Base-by-base conservation (phyloP, 2,888 invertebrate genomes). In the Osmoderma eremita region DNA sequence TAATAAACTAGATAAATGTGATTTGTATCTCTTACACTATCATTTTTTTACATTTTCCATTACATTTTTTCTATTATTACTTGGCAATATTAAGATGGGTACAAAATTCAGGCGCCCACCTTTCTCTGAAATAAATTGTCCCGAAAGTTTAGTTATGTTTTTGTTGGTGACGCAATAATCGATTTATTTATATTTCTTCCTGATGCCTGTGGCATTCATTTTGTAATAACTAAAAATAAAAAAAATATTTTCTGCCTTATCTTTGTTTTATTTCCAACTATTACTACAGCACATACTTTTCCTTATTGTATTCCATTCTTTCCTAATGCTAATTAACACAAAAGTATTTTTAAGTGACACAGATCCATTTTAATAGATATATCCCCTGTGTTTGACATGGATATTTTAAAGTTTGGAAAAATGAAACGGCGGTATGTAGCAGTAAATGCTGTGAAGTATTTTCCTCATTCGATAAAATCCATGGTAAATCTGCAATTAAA, bases 141-240 rank as follows among this genome's bases (percentile, higher is more conserved):
- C 56, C 41, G 56, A 39, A 54, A 39, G 20, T 54, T 30, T 18
- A 56, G 18, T 41, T 22, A 41, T 56, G 41, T 54, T 66, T 67
- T 67, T 67, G 69, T 69, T 69, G 64, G 65, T 24, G 50, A 54
- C 48, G 65, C 69, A 65, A 67, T 65, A 69, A 69, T 48, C 54
- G 63, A 50, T 45, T 67, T 51, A 63, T 67, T 69, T 67, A 58
- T 53, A 69, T 48, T 63, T 53, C 48, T 67, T 54, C 62, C 50
- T 65, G 62, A 67, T 67, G 69, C 69, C 69, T 64, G 41, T 65
- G 69, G 67, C 67, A 58, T 69, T 66, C 62, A 53, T 69, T 69
- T 69, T 67, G 64, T 68, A 67, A 68, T 65, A 68, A 63, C 64
- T 53, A 51, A 65, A 65, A 65, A 58, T 41, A 63, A 39, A 67